Evolutionary conservation across 2,113 vertebrate genomes (phyloP), one percentile per base, ranked within the genome.

Genomic region (Urocolius indicus): DNA sequence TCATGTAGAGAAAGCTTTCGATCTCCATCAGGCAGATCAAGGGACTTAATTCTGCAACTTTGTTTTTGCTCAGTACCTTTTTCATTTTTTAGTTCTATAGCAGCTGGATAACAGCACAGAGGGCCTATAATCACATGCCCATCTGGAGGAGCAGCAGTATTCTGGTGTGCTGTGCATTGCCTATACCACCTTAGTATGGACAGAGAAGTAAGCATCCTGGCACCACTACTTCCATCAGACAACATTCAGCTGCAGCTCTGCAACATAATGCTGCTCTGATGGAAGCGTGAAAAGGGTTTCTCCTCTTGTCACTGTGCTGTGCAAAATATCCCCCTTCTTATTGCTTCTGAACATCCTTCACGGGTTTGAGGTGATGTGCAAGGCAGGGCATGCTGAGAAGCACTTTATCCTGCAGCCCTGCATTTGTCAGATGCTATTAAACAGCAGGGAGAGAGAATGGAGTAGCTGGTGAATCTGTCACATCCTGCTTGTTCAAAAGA

Each of bases 371-470:
- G 84, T 43, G 46, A 13, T 82, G 62, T 81, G 72, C 41, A 57
- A 54, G 90, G 83, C 72, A 54, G 55, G 52, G 46, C 65, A 10
- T 32, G 55, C 76, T 84, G 81, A 87, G 80, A 76, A 84, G 62
- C 27, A 62, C 62, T 20, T 92, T 89, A 59, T 83, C 72, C 75
- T 65, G 77, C 72, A 94, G 81, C 87, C 63, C 54, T 89, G 84
- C 52, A 4, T 93, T 95, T 95, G 93, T 95, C 95, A 93, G 75
- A 80, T 80, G 59, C 78, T 85, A 62, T 95, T 87, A 93, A 95
- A 73, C 84, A 79, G 67, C 34, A 5, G 69, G 77, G 66, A 72
- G 66, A 48, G 67, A 77, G 78, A 83, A 46, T 51, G 63, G 87
- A 83, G 71, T 67, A 90, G 87, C 78, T 91, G 90, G 67, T 90